phyloP scores from a whole-genome alignment of 2,797 vertebrate species.

The Syngnathus rostellatus region DNA sequence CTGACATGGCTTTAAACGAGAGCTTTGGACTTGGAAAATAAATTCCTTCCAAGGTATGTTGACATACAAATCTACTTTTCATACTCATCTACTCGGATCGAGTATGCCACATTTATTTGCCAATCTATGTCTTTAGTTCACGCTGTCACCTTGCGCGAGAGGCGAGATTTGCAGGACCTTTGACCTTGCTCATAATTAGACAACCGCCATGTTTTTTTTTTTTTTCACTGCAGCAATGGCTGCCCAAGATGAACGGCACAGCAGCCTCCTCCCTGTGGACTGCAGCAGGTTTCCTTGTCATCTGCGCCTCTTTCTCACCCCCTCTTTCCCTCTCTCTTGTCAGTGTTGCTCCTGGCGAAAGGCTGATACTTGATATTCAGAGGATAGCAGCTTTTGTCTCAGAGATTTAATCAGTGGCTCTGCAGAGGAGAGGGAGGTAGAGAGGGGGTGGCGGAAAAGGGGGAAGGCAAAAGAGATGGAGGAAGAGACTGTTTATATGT shows the following conservation, averaged over 20 bases:
- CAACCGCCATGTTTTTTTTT: slow-evolving; percentile 40
- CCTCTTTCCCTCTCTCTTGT: slow-evolving; percentile 52
- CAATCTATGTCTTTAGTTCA: slow-evolving; percentile 43
- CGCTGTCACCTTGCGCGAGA: slow-evolving; percentile 42
- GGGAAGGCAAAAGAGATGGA: slow-evolving; percentile 63
- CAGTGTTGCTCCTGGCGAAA: slow-evolving; percentile 71
- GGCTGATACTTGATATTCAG: slow-evolving; percentile 79
- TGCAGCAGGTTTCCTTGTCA: slow-evolving; percentile 73
- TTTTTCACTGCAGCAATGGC: slow-evolving; percentile 59
- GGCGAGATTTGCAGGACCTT: slow-evolving; percentile 50
- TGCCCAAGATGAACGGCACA: slow-evolving; percentile 62
- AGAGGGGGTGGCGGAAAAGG: slow-evolving; percentile 49
- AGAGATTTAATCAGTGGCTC: slow-evolving; percentile 75
- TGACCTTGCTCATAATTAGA: slow-evolving; percentile 66
- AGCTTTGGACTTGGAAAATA: background rate
- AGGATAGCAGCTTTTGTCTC: slow-evolving; percentile 76
- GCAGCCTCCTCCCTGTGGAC: slow-evolving; percentile 67
- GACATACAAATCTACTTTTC: slow-evolving; percentile 17
- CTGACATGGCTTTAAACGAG: background rate
- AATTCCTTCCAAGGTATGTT: background rate
- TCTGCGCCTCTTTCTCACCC: slow-evolving; percentile 53
- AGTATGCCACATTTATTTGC: slow-evolving; percentile 22
- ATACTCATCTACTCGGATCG: slow-evolving; percentile 16
- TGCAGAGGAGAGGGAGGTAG: slow-evolving; percentile 61
- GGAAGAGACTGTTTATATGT: slow-evolving; percentile 74